Evolutionary conservation across 2,113 vertebrate species (phyloP).

Genomic region (Pseudolaguvia tuberculata): DNA sequence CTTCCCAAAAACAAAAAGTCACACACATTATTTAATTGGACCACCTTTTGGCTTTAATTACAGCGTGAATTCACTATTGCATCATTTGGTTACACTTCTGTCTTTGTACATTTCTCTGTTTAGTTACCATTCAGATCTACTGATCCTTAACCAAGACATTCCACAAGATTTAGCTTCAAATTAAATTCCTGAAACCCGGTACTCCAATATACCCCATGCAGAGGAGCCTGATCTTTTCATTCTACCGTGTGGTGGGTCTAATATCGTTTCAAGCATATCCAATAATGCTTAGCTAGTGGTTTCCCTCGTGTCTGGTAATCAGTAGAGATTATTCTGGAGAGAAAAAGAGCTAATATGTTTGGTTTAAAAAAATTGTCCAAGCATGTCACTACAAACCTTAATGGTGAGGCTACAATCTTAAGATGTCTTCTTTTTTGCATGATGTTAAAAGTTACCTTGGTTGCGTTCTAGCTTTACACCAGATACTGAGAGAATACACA

Average conservation of each 20-base stretch:
- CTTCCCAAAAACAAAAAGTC: too few species aligned
- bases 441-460: neutral
- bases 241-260: conserved; percentile 15
- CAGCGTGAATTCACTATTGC: too few species aligned
- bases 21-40: too few species aligned
- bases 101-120: neutral
- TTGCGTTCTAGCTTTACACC: conserved; percentile 4
- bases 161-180: conserved; percentile 20
- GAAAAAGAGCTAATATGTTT: neutral
- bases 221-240: neutral
- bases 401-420: neutral
- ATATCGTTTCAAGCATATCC: conserved; percentile 25
- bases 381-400: conserved; percentile 1
- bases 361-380: conserved; percentile 5
- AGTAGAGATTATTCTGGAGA: neutral
- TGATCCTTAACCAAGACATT: conserved; percentile 18
- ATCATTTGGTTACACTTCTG: too few species aligned
- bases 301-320: neutral
- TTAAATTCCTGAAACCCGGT: conserved; percentile 26
- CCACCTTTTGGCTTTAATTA: too few species aligned
- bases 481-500: conserved; percentile 10
- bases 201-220: conserved; percentile 16
- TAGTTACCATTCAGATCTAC: too few species aligned
- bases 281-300: conserved; percentile 3
- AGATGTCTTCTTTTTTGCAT: conserved; percentile 10